phyloP scores from a whole-genome alignment of 2,113 vertebrate species.

The Isichthys henryi region DNA sequence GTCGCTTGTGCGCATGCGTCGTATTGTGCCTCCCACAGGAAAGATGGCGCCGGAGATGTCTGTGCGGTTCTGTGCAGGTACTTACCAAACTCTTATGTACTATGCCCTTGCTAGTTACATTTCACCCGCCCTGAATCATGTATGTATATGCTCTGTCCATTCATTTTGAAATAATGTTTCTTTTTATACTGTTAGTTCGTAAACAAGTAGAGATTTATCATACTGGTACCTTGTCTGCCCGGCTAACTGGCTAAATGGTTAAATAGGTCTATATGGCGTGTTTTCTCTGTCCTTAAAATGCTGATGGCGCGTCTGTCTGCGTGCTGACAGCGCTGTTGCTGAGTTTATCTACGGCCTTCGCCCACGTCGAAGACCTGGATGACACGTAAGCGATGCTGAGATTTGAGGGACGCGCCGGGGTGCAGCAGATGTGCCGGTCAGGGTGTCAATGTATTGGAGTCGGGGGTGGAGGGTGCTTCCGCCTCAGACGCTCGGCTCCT shows the following conservation, averaged over 20 bases:
- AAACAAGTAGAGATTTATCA: background rate
- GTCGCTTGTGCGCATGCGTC: slow-evolving; percentile 8
- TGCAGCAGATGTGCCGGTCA: background rate
- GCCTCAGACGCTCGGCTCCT: background rate
- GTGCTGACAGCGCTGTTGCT: slow-evolving; percentile 50
- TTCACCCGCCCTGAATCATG: background rate
- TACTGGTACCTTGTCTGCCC: background rate
- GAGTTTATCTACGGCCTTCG: slow-evolving; percentile 42
- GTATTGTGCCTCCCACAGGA: background rate
- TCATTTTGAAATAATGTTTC: background rate
- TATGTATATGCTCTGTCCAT: background rate
- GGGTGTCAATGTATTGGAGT: background rate
- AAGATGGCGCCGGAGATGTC: slow-evolving; percentile 20
- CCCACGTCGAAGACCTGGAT: slow-evolving; percentile 77
- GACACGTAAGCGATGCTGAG: slow-evolving; percentile 70
- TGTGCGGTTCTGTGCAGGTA: slow-evolving; percentile 20
- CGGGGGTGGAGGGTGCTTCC: background rate
- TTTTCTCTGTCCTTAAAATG: background rate
- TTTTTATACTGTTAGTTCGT: background rate
- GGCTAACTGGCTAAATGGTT: background rate
- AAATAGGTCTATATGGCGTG: background rate
- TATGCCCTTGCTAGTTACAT: background rate
- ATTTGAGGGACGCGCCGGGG: background rate
- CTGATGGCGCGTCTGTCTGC: slow-evolving; percentile 1
- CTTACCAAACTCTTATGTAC: background rate